phyloP scores from a whole-genome alignment of 2,797 vertebrate species.

The Euphonia xanthogaster region DNA sequence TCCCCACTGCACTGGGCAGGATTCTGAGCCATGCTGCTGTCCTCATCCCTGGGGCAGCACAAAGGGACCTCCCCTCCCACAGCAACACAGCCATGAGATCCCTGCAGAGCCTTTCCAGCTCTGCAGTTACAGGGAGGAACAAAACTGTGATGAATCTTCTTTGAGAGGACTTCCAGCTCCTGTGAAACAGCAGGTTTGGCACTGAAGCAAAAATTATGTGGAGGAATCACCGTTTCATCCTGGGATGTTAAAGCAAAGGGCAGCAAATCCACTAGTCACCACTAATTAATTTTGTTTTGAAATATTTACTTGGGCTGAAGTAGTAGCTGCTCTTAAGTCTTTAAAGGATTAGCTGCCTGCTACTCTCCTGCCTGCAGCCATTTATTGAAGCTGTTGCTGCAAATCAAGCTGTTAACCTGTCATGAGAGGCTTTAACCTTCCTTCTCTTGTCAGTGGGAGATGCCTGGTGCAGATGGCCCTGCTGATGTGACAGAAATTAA shows the following conservation, averaged over 20 bases:
- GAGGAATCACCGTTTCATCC: background rate
- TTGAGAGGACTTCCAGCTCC: background rate
- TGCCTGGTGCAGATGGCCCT: background rate
- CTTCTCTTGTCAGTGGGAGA: background rate
- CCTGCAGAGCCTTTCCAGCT: background rate
- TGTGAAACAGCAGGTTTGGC: background rate
- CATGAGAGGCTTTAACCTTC: background rate
- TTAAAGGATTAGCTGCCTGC: slow-evolving; percentile 50
- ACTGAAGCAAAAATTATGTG: background rate
- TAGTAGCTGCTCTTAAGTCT: slow-evolving; percentile 8
- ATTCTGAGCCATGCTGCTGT: background rate
- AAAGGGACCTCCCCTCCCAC: background rate
- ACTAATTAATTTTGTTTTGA: slow-evolving; percentile 43
- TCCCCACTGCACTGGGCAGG: rapidly evolving
- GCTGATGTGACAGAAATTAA: background rate
- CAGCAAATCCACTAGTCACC: background rate
- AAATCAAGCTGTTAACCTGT: slow-evolving; percentile 47
- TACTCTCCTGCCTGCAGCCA: background rate
- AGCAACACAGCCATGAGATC: background rate
- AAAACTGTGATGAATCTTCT: background rate
- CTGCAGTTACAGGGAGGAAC: background rate
- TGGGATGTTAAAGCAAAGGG: background rate
- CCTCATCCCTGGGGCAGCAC: background rate
- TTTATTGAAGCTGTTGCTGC: slow-evolving; percentile 15
- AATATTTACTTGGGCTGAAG: slow-evolving; percentile 32